These are phyloP conservation scores for Frankliniella fusca DNA, from an alignment of 2,888 invertebrate species.

Conservation along the genomic window DNA sequence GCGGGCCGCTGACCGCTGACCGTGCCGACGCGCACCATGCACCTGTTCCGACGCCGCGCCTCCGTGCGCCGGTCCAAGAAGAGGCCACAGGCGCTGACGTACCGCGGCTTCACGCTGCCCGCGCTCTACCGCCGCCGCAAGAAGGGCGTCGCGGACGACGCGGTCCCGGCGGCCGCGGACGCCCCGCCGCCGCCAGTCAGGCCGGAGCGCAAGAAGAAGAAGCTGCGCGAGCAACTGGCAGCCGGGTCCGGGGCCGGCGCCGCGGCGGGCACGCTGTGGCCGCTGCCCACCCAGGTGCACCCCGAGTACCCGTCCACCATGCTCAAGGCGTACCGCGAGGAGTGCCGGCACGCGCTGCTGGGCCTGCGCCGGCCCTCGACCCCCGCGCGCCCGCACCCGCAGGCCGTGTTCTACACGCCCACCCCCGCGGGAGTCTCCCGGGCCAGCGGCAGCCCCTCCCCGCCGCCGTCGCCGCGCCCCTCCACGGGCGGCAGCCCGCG, in stretches of 20 bases:
- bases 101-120: conserved; percentile 17
- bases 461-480: background rate
- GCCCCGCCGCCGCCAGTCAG: background rate
- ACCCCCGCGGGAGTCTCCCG: background rate
- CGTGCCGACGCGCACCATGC: too few species aligned
- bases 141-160: background rate
- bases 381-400: background rate
- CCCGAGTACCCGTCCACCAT: conserved; percentile 13
- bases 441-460: background rate
- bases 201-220: background rate
- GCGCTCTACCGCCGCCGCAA: background rate
- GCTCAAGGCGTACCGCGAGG: conserved; percentile 15
- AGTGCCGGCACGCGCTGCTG: background rate
- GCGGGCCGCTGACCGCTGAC: background rate
- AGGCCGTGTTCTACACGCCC: background rate
- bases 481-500: background rate
- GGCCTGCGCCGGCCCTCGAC: background rate
- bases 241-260: background rate
- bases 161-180: background rate
- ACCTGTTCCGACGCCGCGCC: conserved; percentile 11
- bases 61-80: conserved; percentile 16
- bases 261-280: conserved; percentile 15
- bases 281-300: conserved; percentile 18
- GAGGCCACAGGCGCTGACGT: background rate
- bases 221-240: background rate